A percentile compares a stretch with the other conserved stretches of the same genome.
These are phyloP conservation scores for Eulemur mongoz DNA, from an alignment of 2,797 vertebrate genomes.

Conservation along the genomic window DNA sequence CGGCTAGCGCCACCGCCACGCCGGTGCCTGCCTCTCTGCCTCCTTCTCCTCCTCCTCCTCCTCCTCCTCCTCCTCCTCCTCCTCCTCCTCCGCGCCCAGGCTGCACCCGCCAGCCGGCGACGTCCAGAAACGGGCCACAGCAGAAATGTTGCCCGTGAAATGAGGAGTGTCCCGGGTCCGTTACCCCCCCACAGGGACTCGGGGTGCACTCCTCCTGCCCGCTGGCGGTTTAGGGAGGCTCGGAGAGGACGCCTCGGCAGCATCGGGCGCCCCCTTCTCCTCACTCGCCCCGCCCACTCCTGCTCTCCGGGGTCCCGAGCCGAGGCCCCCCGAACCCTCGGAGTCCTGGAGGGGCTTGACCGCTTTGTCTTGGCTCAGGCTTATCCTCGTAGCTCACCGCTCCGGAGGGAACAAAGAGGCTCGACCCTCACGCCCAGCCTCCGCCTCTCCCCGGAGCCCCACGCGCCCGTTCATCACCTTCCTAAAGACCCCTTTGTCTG, in stretches of 20 bases:
- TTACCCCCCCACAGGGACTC: neutral
- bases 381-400: neutral
- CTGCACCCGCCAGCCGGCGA: neutral
- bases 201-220: neutral
- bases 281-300: neutral
- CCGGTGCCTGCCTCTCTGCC: neutral
- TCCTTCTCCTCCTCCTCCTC: neutral
- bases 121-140: neutral
- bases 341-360: neutral
- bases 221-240: neutral
- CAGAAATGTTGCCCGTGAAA: neutral
- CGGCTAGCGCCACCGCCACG: accelerated
- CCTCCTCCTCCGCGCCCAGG: neutral
- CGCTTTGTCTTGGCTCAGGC: constrained; percentile 59
- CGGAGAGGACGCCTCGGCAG: neutral
- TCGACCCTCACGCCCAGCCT: constrained; percentile 1
- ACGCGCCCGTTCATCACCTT: constrained; percentile 36
- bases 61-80: neutral
- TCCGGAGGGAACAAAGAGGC: constrained; percentile 66
- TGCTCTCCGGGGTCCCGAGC: neutral
- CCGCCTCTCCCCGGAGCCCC: neutral
- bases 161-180: neutral
- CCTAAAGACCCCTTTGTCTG: constrained; percentile 73
- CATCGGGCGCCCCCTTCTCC: neutral
- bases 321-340: neutral